These are phyloP conservation scores for Campopleginae sp. DNA, from an alignment of 2,888 invertebrate genomes.

Conservation along the genomic window DNA sequence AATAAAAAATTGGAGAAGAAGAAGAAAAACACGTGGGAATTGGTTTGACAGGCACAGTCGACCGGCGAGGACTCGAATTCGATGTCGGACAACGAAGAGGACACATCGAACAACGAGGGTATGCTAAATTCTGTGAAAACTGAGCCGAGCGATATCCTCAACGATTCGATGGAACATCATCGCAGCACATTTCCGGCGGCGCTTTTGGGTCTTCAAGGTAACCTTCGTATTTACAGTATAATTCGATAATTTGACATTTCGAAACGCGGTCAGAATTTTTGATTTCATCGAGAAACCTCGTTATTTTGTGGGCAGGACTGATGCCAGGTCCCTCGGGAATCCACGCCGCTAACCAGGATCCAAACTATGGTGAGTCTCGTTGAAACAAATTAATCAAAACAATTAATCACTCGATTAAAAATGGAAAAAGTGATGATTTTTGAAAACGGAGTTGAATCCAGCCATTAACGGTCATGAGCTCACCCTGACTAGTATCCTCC, in stretches of 20 bases:
- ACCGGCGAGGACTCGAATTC: conserved; percentile 94
- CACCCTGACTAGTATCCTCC: conserved; percentile 80
- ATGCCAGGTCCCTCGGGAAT: conserved; percentile 95
- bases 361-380: conserved; percentile 91
- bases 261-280: not conserved
- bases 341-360: conserved; percentile 88
- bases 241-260: not conserved
- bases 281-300: conserved; percentile 54
- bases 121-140: conserved; percentile 91
- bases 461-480: conserved; percentile 81
- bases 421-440: conserved; percentile 59
- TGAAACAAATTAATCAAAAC: conserved; percentile 9
- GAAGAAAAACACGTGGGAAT: not conserved
- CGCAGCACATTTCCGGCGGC: conserved; percentile 92
- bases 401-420: conserved; percentile 59
- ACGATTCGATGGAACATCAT: conserved; percentile 88
- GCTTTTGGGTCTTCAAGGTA: conserved; percentile 93
- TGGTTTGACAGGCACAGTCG: conserved; percentile 86
- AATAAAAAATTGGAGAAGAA: not conserved
- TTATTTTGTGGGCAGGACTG: conserved; percentile 88
- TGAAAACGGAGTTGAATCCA: conserved; percentile 60
- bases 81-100: conserved; percentile 83
- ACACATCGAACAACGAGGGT: conserved; percentile 88
- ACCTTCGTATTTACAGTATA: not conserved
- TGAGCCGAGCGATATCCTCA: conserved; percentile 89